Evolutionary conservation across 2,797 vertebrate species (phyloP), one percentile per base, ranked within the genome.

Genomic region (Astyanax mexicanus): DNA sequence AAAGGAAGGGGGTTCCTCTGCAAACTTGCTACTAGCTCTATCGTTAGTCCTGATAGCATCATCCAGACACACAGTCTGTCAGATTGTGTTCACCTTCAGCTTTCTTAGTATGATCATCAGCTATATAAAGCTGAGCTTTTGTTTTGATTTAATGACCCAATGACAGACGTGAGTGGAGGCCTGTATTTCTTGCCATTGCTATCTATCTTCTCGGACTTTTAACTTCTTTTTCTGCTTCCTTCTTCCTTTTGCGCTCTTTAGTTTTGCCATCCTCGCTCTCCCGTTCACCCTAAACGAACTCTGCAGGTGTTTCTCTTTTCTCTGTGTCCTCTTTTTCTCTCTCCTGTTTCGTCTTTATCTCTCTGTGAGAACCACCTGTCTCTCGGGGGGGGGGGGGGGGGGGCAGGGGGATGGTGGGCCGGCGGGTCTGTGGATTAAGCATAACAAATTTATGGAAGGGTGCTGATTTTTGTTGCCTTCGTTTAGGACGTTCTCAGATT

Each of bases 1-100:
- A n/a, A n/a, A n/a, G n/a, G n/a, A n/a, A 21, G 15, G 2, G 55
- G 1, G 35, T n/a, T 37, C 29, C 27, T 9, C 76, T 57, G 75
- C 78, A 85, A 86, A 69, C 9, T 10, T 27, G 13, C 52, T 67
- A 67, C 21, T 61, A 69, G 42, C 84, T 85, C 86, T 88, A 83
- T 88, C 89, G 88, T 89, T 84, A 80, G 85, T 72, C 75, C 68
- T 86, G 81, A 80, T 86, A 80, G 23, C 65, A 65, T 61, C 32
- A 23, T 67, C 15, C 42, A 32, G 69, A 58, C n/a, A 29, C 68
- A 49, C 1, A 32, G 51, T 55, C 21, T 40, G 74, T 74, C 68
- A 6, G 47, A 61, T 29, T 10, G 17, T 7, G 37, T 44, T 72
- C 21, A 25, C 11, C 6, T 70, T 62, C n/a, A 47, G 55, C 68